Percentiles rank a stretch among this genome's conserved stretches.
Evolutionary conservation across 2,113 vertebrate species (phyloP).

Genomic region (Tiliqua scincoides): DNA sequence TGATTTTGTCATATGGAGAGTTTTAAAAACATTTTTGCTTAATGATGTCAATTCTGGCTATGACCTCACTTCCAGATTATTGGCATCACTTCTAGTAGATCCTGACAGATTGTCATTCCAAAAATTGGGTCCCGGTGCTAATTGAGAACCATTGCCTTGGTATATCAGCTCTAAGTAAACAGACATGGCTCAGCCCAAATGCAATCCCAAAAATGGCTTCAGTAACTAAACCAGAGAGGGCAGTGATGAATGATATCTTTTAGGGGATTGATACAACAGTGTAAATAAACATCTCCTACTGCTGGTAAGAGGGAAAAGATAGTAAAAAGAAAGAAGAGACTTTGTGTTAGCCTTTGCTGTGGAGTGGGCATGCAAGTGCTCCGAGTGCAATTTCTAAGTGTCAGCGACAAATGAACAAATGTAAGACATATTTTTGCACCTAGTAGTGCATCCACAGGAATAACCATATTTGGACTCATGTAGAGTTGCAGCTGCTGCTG

Average conservation of each 20-base stretch:
- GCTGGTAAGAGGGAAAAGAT: neutral
- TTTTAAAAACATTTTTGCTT: no score
- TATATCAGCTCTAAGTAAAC: no score
- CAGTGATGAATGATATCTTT: neutral
- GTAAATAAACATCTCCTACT: neutral
- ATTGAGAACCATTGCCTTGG: no score
- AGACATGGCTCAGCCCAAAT: neutral
- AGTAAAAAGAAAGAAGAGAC: neutral
- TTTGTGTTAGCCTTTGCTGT: neutral
- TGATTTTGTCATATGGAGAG: no score
- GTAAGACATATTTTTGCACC: neutral
- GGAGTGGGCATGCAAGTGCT: neutral
- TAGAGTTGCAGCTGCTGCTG: neutral
- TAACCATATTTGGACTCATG: neutral
- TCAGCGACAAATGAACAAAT: slow-evolving; percentile 16
- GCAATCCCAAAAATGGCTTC: neutral
- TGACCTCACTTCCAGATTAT: no score
- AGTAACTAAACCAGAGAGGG: neutral
- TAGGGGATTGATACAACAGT: neutral
- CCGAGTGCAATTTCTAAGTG: neutral
- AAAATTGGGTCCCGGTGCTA: no score
- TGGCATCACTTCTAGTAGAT: no score
- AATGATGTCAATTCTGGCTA: no score
- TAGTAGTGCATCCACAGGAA: neutral
- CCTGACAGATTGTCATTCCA: no score